Percentiles rank a stretch among this genome's conserved stretches.
Conservation (phyloP, 1,140 invertebrate genomes). For the Drosophila subobscura region DNA sequence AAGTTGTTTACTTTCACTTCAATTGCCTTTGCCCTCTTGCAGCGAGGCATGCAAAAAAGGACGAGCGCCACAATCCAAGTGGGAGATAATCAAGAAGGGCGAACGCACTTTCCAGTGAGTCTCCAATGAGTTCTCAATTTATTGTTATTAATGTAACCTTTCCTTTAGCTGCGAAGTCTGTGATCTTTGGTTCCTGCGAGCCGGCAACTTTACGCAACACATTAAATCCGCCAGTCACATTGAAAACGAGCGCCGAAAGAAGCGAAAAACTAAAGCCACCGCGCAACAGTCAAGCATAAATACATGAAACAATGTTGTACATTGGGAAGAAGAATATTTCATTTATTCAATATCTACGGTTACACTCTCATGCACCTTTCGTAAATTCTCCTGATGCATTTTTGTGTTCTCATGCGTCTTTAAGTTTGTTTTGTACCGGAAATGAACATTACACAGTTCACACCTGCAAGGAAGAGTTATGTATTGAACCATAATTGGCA, state of each 20-base stretch:
- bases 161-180: slow-evolving; percentile 56
- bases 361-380: slow-evolving; percentile 3
- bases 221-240: slow-evolving; percentile 61
- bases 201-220: slow-evolving; percentile 66
- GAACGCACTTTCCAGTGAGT: slow-evolving; percentile 70
- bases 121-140: slow-evolving; percentile 56
- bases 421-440: slow-evolving; percentile 64
- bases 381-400: slow-evolving; percentile 58
- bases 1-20: not conserved
- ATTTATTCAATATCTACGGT: slow-evolving; percentile 21
- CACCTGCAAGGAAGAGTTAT: slow-evolving; percentile 30
- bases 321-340: slow-evolving; percentile 12
- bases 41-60: slow-evolving; percentile 74
- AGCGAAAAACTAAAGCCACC: slow-evolving; percentile 24
- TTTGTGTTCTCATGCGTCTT: slow-evolving; percentile 56
- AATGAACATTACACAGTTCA: slow-evolving; percentile 52
- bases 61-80: slow-evolving; percentile 65
- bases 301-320: slow-evolving; percentile 12
- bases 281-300: slow-evolving; percentile 1
- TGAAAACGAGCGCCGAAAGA: slow-evolving; percentile 49
- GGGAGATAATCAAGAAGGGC: slow-evolving; percentile 66
- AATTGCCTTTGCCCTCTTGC: not conserved
- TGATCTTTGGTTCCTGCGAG: slow-evolving; percentile 69
- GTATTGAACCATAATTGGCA: not conserved
- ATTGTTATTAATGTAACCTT: not conserved